Base-by-base conservation (phyloP, 2,113 vertebrate genomes). In the Syngnathoides biaculeatus region DNA sequence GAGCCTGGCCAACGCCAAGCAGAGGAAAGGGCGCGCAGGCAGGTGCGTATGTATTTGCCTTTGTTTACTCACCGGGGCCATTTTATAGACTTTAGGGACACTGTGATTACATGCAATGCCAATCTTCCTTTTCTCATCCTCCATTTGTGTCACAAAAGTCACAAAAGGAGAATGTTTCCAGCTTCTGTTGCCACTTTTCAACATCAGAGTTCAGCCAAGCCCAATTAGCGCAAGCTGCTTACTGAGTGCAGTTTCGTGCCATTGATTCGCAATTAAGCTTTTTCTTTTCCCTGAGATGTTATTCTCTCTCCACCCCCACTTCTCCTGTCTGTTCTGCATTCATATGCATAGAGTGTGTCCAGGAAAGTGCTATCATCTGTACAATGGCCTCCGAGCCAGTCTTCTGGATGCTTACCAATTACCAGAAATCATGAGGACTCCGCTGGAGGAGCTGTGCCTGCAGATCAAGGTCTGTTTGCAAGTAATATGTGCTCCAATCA, bases 351-450 rank as follows among this genome's bases (percentile, higher is more conserved):
- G 97, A 89, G 97, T 99, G 65, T 92, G 96, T 68, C 95, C 96
- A 57, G 97, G 97, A 39, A 94, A 95, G 86, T 99, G 97, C 72
- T 99, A 96, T 59, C 97, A 99, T 78, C 91, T 99, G 10, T 99
- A 98, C 85, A 98, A 98, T 0, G 88, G 94, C 0, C 92, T 99
- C 8, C 90, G 97, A 84, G 96, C 94, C 43, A 96, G 93, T 77
- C 92, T 98, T 27, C 89, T 99, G 35, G 95, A 98, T 66, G 93
- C 93, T 78, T 99, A 99, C 79, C 97, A 99, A 69, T 69, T 99
- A 68, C 97, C 97, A 22, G 97, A 99, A 90, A 97, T 99, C 80
- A 89, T 97, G 82, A 94, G 96, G 87, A 98, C 96, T 0, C 95
- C 97, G 30, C 83, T 99, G 86, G 96, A 98, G 85, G 97, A 99